These are phyloP conservation scores for Nansenia antarctica DNA, from an alignment of 2,113 vertebrate genomes.

Conservation along the genomic window DNA sequence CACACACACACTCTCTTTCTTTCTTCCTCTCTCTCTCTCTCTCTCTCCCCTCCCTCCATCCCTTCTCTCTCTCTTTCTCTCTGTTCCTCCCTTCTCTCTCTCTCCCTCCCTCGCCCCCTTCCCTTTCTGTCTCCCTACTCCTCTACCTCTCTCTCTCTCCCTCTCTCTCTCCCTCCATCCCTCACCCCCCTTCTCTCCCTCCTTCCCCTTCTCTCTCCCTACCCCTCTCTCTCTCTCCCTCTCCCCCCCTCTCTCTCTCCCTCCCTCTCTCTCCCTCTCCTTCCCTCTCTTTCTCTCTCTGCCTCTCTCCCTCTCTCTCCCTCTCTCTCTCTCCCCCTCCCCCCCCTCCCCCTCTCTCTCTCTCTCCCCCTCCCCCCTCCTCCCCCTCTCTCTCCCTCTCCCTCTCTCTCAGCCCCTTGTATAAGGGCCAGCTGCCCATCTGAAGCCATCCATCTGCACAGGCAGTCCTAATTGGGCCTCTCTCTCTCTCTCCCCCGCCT, in stretches of 20 bases:
- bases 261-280: too few species aligned
- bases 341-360: not conserved
- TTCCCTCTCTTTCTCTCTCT: not conserved
- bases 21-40: too few species aligned
- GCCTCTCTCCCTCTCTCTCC: not conserved
- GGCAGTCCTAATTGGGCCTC: constrained; percentile 37
- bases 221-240: not conserved
- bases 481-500: constrained; percentile 24
- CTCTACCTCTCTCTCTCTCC: not conserved
- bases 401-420: not conserved
- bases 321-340: not conserved
- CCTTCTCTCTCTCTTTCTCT: too few species aligned
- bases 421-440: constrained; percentile 16
- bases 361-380: not conserved
- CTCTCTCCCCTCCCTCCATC: too few species aligned
- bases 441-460: constrained; percentile 35
- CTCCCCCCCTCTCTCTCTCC: not conserved
- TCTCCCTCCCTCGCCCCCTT: too few species aligned
- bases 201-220: not conserved
- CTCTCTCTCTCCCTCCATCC: not conserved
- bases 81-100: too few species aligned
- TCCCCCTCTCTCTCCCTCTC: not conserved
- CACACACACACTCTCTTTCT: too few species aligned
- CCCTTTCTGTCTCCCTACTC: not conserved
- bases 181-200: not conserved